Conservation (phyloP, 1,140 invertebrate species). For the Rhopalosiphum padi region DNA sequence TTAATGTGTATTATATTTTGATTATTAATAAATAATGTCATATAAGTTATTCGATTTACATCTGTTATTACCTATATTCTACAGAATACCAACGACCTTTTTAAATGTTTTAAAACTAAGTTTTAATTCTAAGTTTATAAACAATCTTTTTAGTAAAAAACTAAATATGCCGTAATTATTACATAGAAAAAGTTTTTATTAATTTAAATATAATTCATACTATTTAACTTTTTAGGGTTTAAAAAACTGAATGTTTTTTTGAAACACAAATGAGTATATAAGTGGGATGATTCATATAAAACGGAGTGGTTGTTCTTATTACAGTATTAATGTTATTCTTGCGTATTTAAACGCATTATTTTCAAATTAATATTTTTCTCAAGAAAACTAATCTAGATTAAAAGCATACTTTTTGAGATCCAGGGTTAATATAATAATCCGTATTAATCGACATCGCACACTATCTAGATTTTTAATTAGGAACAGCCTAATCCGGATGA, state of each 20-base stretch:
- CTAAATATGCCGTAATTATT: background rate
- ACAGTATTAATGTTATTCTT: constrained; percentile 7
- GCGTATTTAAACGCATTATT: constrained; percentile 8
- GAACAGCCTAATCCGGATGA: background rate
- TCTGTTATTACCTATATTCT: too few relatives aligned
- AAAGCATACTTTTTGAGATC: constrained; percentile 1
- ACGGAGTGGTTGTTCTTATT: background rate
- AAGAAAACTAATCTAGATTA: constrained; percentile 9
- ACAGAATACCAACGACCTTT: background rate
- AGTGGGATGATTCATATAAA: background rate
- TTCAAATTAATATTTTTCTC: constrained; percentile 7
- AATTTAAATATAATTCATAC: background rate
- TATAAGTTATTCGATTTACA: too few relatives aligned
- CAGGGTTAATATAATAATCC: constrained; percentile 7
- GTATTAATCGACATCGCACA: background rate
- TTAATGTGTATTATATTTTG: background rate
- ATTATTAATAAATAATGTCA: too few relatives aligned
- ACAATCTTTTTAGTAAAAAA: background rate
- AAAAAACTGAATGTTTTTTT: background rate
- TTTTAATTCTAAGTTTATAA: background rate
- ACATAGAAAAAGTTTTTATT: background rate
- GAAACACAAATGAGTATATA: background rate
- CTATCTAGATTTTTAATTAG: constrained; percentile 17
- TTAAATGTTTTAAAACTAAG: background rate
- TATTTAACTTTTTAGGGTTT: background rate